Base-by-base conservation (phyloP, 64 coral and sea anemone species). In the Dendrophyllia cribrosa region DNA sequence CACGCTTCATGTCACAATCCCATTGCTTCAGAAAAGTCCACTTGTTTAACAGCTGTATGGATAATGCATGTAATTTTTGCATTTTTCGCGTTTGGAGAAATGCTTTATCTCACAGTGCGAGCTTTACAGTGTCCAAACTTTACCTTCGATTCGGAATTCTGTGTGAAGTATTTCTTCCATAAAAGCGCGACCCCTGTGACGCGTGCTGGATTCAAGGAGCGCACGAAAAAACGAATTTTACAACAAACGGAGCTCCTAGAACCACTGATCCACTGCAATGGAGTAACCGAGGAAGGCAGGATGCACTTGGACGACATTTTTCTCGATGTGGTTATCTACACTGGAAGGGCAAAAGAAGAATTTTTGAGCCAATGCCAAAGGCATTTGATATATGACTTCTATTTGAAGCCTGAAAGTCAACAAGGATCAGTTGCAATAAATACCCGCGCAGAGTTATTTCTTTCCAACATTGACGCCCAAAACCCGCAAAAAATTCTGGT, bases 401-500 rank as follows among this genome's bases (percentile, higher is more conserved):
- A 88, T 88, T 46, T 75, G 12, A 89, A 65, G 23, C 34, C 58
- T 5, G 19, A 64, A 19, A 15, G 19, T 19, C 58, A 74, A n/a
- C 2, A 51, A 51, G 23, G 17, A 50, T 76, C 58, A 6, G 19
- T 77, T 4, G 20, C 9, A 12, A 53, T 78, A 3, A 76, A 76
- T 1, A 66, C 48, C 4, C 16, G 63, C 19, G 45, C 76, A 3
- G 87, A 77, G 13, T 77, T 89, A 19, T 65, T 89, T 45, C 58
- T 78, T 66, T 59, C 72, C 51, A 88, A 88, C 46, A 12, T 72
- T 4, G 59, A 89, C 60, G 59, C 19, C 12, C 3, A 24, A 75
- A 45, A 76, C 21, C 60, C 71, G 20, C 59, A 43, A 9, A 89
- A 89, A 51, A 89, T 89, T 17, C 87, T 89, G 8, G 49, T 89